These are phyloP conservation scores for Python bivittatus DNA, from an alignment of 2,113 vertebrate genomes.

Conservation along the genomic window DNA sequence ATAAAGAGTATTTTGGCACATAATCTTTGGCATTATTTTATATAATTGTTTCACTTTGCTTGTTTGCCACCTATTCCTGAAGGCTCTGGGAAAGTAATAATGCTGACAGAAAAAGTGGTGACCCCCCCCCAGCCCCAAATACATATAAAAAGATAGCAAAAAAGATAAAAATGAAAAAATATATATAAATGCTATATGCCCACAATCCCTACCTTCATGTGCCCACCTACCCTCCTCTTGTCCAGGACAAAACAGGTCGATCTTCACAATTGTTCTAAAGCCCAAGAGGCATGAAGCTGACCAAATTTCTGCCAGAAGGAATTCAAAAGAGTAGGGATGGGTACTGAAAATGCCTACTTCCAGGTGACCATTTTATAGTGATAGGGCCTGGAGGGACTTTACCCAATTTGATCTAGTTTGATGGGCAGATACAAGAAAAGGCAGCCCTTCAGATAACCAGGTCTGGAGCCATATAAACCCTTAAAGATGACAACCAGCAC, in stretches of 20 bases:
- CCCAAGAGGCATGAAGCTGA: neutral
- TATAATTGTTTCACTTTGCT: neutral
- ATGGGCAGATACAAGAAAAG: neutral
- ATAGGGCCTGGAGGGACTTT: neutral
- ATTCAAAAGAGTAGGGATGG: neutral
- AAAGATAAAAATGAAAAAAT: neutral
- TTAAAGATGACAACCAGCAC: neutral
- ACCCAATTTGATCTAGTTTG: neutral
- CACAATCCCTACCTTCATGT: neutral
- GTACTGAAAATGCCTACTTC: neutral
- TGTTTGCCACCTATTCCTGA: neutral
- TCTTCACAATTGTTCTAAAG: neutral
- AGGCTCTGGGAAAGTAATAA: neutral
- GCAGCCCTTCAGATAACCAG: neutral
- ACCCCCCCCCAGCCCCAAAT: neutral
- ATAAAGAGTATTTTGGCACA: neutral
- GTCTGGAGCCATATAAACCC: neutral
- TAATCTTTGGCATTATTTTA: neutral
- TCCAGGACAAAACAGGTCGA: neutral
- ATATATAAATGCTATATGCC: neutral
- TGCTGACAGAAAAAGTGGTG: neutral
- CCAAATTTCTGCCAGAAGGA: neutral
- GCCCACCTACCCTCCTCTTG: neutral
- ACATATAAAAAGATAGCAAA: neutral
- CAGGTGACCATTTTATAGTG: neutral